Evolutionary conservation across 2,888 invertebrate genomes (phyloP).

Genomic region (Zaprionus lineosus): DNA sequence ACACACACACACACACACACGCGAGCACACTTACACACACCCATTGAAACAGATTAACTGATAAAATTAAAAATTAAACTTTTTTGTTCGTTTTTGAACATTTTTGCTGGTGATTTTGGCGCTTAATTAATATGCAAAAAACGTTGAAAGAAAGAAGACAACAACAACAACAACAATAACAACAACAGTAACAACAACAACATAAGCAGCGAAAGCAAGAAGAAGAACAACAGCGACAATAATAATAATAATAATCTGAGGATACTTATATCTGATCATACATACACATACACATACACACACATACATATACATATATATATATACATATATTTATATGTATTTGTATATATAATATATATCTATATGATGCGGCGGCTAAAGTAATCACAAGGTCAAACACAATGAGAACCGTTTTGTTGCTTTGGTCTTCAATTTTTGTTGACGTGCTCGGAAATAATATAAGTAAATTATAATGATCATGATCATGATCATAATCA

Average conservation of each 20-base stretch:
- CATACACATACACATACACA: constrained; percentile 8
- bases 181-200: too few species aligned
- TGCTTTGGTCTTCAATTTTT: constrained; percentile 37
- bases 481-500: too few species aligned
- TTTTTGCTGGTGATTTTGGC: constrained; percentile 70
- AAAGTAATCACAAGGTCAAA: constrained; percentile 78
- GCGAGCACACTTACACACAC: constrained; percentile 15
- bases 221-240: constrained; percentile 71
- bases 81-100: constrained; percentile 35
- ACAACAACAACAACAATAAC: constrained; percentile 28
- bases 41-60: constrained; percentile 61
- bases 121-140: constrained; percentile 81
- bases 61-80: constrained; percentile 72
- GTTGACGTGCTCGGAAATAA: constrained; percentile 55
- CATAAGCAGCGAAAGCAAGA: too few species aligned
- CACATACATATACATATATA: constrained; percentile 9
- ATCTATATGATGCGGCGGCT: constrained; percentile 56
- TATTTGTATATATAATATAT: constrained; percentile 17
- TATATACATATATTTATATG: constrained; percentile 9
- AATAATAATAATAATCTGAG: constrained; percentile 29
- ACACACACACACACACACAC: constrained; percentile 6
- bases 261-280: constrained; percentile 42
- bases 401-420: constrained; percentile 48
- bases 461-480: constrained; percentile 10
- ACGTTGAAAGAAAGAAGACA: constrained; percentile 69